These are phyloP conservation scores for Notamacropus eugenii DNA, from an alignment of 2,797 vertebrate genomes.

Conservation along the genomic window DNA sequence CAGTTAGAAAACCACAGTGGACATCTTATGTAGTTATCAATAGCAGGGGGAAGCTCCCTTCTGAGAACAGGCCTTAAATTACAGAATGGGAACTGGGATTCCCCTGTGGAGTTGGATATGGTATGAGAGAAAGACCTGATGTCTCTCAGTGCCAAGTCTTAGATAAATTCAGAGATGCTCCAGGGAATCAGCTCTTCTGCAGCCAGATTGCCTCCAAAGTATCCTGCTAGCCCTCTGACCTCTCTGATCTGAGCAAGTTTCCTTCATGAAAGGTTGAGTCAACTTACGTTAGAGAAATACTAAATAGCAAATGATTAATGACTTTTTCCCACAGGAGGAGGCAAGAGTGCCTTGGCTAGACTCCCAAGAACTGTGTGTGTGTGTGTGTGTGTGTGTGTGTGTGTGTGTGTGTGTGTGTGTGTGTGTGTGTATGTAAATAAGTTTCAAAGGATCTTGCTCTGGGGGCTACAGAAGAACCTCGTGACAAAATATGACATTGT, in stretches of 20 bases:
- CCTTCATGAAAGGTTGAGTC: background rate
- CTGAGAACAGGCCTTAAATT: background rate
- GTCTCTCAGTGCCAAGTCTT: background rate
- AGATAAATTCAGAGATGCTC: background rate
- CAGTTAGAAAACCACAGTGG: too few relatives aligned
- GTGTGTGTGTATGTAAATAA: background rate
- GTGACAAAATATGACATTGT: too few relatives aligned
- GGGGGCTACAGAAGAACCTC: background rate
- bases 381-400: too few relatives aligned
- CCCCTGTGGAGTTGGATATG: background rate
- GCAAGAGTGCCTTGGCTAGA: background rate
- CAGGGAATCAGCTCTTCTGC: background rate
- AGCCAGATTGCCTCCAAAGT: background rate
- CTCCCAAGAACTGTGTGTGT: background rate
- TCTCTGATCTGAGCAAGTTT: background rate
- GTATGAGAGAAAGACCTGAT: background rate
- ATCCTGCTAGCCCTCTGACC: background rate
- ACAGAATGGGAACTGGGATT: background rate
- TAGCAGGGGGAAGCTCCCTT: background rate
- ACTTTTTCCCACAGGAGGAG: background rate
- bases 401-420: too few relatives aligned
- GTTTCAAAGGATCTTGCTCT: background rate
- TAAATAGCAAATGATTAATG: background rate
- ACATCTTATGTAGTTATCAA: background rate
- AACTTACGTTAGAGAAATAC: background rate